phyloP scores from a whole-genome alignment of 2,888 invertebrate species.

The Microdon myrmicae region DNA sequence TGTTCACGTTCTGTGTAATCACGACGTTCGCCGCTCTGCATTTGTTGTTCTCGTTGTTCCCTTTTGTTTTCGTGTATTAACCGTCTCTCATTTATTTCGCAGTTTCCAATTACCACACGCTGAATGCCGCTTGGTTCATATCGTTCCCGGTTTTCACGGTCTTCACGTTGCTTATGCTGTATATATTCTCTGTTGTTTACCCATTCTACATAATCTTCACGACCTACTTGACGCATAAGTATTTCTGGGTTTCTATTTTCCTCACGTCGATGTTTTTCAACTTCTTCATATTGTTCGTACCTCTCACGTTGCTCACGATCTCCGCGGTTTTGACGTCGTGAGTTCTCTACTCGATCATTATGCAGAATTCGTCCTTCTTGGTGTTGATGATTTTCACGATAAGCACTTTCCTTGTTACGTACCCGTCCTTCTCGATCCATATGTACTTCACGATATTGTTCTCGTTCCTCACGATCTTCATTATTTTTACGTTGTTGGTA shows the following conservation, averaged over 20 bases:
- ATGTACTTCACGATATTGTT: background rate
- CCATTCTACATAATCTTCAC: background rate
- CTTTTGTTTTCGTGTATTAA: background rate
- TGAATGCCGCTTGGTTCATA: conserved; percentile 2
- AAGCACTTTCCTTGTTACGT: background rate
- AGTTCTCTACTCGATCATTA: no score
- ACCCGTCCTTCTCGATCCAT: conserved; percentile 2
- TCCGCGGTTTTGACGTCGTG: no score
- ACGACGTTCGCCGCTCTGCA: conserved; percentile 13
- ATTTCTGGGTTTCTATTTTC: background rate
- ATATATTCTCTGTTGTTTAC: background rate
- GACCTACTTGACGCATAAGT: background rate
- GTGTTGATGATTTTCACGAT: background rate
- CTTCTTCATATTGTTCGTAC: background rate
- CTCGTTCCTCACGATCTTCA: conserved; percentile 6
- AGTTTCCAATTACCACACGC: background rate
- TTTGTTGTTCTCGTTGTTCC: conserved; percentile 6
- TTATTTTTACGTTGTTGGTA: background rate
- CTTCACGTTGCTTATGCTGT: background rate
- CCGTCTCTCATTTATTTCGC: conserved; percentile 6
- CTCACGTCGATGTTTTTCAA: background rate
- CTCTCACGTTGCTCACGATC: conserved; percentile 10
- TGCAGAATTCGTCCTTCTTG: background rate
- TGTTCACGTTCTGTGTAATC: no score
- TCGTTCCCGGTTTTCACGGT: background rate